Evolutionary conservation across 2,797 vertebrate genomes (phyloP).

Genomic region (Ceyx erithaca): DNA sequence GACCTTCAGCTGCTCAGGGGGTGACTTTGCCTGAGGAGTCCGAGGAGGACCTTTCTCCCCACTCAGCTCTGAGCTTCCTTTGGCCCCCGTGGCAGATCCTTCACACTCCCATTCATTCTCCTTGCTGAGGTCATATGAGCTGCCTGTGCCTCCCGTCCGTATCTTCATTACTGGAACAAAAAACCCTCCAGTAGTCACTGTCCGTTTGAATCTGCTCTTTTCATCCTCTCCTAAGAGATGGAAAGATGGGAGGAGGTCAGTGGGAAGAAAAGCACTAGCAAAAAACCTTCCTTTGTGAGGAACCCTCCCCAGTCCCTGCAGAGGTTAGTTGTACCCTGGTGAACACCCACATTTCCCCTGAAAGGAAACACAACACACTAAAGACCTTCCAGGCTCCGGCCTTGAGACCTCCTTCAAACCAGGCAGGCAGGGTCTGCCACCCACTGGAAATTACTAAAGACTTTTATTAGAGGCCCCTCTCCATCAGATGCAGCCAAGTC

Average conservation of each 20-base stretch:
- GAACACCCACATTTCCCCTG: neutral
- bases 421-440: neutral
- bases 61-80: slow-evolving; percentile 73
- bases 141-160: slow-evolving; percentile 85
- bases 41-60: slow-evolving; percentile 59
- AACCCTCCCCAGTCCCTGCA: neutral
- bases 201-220: slow-evolving; percentile 83
- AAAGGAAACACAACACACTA: neutral
- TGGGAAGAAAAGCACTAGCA: neutral
- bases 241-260: neutral
- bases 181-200: slow-evolving; percentile 82
- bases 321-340: neutral
- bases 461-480: neutral
- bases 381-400: neutral
- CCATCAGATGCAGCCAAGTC: neutral
- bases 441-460: neutral
- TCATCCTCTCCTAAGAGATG: slow-evolving; percentile 82
- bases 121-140: slow-evolving; percentile 87
- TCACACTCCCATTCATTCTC: slow-evolving; percentile 87
- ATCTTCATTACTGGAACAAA: slow-evolving; percentile 88
- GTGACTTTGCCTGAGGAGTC: slow-evolving; percentile 75
- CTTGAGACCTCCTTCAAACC: neutral
- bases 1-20: slow-evolving; percentile 95
- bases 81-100: slow-evolving; percentile 75
- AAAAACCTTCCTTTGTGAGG: neutral